Evolutionary conservation across 2,888 invertebrate species (phyloP), one percentile per base, ranked within the genome.

Genomic region (Erannis defoliaria): DNA sequence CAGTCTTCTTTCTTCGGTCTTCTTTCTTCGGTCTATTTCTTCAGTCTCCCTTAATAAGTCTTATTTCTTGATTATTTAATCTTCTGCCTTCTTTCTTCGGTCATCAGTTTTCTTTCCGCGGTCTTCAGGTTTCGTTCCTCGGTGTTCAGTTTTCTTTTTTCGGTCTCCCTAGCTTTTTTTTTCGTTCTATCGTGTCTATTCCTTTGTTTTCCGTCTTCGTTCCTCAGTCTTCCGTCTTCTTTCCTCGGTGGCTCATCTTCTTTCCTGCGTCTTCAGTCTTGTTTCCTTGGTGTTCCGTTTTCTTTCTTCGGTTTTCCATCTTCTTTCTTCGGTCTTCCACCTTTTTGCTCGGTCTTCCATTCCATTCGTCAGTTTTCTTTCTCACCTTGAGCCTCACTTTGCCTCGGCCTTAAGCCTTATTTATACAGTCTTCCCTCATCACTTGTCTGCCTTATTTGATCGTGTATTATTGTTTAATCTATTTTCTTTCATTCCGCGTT

Each of bases 281-380:
- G 12, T 1, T n/a, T 46, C 19, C 40, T 49, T 2, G 9, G 4
- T 38, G 23, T 23, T 38, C 4, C 2, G 14, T 38, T 14, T 38
- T 38, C 9, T 14, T 5, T 55, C 54, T 58, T 33, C 35, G 5
- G n/a, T 58, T 38, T 57, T 59, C 57, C 1, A 12, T 58, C 38
- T 50, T 35, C 16, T 12, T 33, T 45, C 55, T 60, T 38, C 29
- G 19, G 18, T 49, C 21, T 55, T 31, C 16, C 12, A 2, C 38
- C 19, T 56, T 40, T 3, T 12, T 18, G 10, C 46, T 59, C 14
- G n/a, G 38, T 49, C 18, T 56, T 48, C 33, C 10, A 18, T 42
- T 49, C 43, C 37, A 31, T 14, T 33, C n/a, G 19, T 49, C n/a
- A 1, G 18, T 35, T n/a, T n/a, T n/a, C n/a, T n/a, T n/a, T n/a